These are phyloP conservation scores for Bucorvus abyssinicus DNA, from an alignment of 2,797 vertebrate genomes.

Conservation along the genomic window DNA sequence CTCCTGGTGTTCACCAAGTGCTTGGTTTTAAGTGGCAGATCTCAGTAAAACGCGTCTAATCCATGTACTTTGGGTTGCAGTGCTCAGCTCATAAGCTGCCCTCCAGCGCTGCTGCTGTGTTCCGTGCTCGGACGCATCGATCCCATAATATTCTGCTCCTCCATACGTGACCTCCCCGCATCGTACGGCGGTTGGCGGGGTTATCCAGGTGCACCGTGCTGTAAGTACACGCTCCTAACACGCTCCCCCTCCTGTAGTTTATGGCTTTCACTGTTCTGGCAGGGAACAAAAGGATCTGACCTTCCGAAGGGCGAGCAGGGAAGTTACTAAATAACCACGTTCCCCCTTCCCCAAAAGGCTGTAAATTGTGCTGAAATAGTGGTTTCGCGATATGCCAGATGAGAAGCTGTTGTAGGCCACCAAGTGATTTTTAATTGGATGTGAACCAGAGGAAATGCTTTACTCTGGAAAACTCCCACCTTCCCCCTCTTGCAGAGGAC, in stretches of 20 bases:
- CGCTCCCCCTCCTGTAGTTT: neutral
- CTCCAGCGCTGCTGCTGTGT: neutral
- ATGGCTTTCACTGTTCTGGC: conserved; percentile 42
- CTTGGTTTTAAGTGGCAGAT: neutral
- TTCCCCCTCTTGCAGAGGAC: neutral
- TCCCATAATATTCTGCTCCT: neutral
- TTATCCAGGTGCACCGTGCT: neutral
- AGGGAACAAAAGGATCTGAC: conserved; percentile 63
- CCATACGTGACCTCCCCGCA: neutral
- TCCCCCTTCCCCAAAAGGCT: conserved; percentile 67
- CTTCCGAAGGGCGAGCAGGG: conserved; percentile 56
- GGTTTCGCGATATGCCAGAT: conserved; percentile 62
- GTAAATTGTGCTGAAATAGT: conserved; percentile 74
- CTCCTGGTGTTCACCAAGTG: neutral
- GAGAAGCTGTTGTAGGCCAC: conserved; percentile 57
- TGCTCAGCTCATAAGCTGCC: neutral
- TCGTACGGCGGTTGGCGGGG: neutral
- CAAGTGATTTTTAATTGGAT: conserved; percentile 61
- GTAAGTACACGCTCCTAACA: neutral
- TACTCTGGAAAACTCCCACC: neutral
- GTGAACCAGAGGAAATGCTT: conserved; percentile 32
- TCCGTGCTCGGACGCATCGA: neutral
- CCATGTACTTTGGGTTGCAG: neutral
- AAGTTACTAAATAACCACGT: conserved; percentile 66
- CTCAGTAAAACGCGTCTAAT: neutral